Conservation (phyloP, 2,888 invertebrate species). For the Morpho deidamia region DNA sequence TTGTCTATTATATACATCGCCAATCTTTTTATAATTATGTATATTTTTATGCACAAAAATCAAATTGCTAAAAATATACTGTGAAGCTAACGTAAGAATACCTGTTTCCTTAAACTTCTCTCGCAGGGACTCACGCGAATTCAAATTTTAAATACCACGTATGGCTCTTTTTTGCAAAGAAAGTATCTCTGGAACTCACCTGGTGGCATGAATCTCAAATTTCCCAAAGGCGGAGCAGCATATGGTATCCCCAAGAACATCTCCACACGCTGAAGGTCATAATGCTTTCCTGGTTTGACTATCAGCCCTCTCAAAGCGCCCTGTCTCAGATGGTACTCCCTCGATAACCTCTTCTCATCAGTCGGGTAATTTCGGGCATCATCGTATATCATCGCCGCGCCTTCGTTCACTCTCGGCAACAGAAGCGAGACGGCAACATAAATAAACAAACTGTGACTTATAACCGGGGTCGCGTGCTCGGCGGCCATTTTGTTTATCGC, state of each 20-base stretch:
- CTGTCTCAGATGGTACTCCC: conserved; percentile 81
- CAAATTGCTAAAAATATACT: too few relatives aligned
- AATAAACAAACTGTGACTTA: conserved; percentile 73
- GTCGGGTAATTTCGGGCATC: conserved; percentile 48
- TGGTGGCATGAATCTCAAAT: conserved; percentile 90
- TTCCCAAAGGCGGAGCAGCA: conserved; percentile 87
- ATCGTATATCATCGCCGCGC: conserved; percentile 56
- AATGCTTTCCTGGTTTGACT: conserved; percentile 80
- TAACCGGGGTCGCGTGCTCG: conserved; percentile 63
- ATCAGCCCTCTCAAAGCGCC: conserved; percentile 83
- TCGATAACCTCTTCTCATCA: conserved; percentile 69
- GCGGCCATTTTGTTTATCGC: conserved; percentile 70
- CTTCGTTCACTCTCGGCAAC: conserved; percentile 61
- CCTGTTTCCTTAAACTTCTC: too few relatives aligned
- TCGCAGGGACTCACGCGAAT: too few relatives aligned
- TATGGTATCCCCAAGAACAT: conserved; percentile 89
- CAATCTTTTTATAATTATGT: too few relatives aligned
- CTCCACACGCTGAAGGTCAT: conserved; percentile 82
- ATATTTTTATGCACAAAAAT: too few relatives aligned
- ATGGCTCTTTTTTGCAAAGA: too few relatives aligned
- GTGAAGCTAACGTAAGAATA: too few relatives aligned
- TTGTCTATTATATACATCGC: too few relatives aligned
- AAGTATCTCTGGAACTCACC: conserved; percentile 49
- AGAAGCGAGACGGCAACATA: conserved; percentile 67
- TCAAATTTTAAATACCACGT: too few relatives aligned